Evolutionary conservation across 2,113 vertebrate species (phyloP).

Genomic region (Coturnix japonica): DNA sequence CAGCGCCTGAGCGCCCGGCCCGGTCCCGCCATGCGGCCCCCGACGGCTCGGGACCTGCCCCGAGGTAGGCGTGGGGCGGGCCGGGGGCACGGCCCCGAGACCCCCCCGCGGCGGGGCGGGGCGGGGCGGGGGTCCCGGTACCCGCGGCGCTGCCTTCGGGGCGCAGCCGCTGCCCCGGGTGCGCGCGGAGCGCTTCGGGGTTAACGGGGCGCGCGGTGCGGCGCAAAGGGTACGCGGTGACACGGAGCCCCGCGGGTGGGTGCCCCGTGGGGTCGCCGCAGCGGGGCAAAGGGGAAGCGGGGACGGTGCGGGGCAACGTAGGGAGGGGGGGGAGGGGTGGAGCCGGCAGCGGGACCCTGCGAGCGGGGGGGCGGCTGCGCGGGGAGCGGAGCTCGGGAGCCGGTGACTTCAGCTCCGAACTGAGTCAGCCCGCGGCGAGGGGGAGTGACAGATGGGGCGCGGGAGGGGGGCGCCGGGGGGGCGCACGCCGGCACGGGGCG

Average conservation of each 20-base stretch:
- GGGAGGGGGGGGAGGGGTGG: not conserved
- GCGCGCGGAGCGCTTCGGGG: too few relatives aligned
- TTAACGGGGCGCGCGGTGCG: too few relatives aligned
- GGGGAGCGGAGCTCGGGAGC: not conserved
- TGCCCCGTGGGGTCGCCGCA: too few relatives aligned
- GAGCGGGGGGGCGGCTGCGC: not conserved
- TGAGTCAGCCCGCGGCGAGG: conserved; percentile 8
- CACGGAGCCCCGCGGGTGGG: too few relatives aligned
- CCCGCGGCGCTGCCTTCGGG: not conserved
- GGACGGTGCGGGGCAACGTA: not conserved
- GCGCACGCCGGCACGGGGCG: not conserved
- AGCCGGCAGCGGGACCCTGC: too few relatives aligned
- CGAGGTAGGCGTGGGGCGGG: conserved; percentile 59
- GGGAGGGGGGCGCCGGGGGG: not conserved
- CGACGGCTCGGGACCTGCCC: conserved; percentile 62
- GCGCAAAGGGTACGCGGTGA: too few relatives aligned
- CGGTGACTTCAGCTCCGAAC: not conserved
- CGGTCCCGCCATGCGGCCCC: conserved; percentile 75
- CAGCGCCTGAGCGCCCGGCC: conserved; percentile 1
- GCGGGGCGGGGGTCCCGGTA: not conserved
- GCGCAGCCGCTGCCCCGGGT: too few relatives aligned
- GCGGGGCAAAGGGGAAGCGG: too few relatives aligned
- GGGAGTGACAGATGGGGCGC: not conserved
- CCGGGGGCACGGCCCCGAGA: not conserved
- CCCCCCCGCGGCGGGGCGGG: not conserved